These are phyloP conservation scores for Daktulosphaira vitifoliae DNA, from an alignment of 1,140 invertebrate genomes.

Conservation along the genomic window DNA sequence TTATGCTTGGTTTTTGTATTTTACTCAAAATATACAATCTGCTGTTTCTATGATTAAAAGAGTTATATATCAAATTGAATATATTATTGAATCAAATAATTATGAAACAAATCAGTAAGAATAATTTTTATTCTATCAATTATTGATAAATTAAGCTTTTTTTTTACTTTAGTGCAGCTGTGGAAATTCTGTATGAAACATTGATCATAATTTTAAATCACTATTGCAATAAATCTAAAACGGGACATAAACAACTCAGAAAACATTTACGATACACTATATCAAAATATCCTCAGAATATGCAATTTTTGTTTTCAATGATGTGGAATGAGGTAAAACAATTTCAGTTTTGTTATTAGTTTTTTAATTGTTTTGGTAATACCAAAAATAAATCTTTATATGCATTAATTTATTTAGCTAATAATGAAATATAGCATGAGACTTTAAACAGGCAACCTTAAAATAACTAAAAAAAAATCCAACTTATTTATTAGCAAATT, in stretches of 20 bases:
- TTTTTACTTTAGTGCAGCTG: constrained; percentile 5
- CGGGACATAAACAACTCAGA: constrained; percentile 17
- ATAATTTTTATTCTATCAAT: not conserved
- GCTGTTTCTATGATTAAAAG: constrained; percentile 43
- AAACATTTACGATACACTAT: constrained; percentile 1
- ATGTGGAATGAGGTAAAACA: constrained; percentile 24
- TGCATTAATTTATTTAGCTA: too few relatives aligned
- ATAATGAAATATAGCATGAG: too few relatives aligned
- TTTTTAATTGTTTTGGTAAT: too few relatives aligned
- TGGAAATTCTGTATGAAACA: constrained; percentile 23
- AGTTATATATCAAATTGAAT: constrained; percentile 36
- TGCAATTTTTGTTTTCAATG: constrained; percentile 30
- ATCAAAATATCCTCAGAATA: constrained; percentile 24
- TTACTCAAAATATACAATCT: constrained; percentile 41
- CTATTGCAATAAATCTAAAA: constrained; percentile 27
- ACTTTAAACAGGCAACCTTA: too few relatives aligned
- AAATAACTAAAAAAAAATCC: too few relatives aligned
- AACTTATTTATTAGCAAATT: too few relatives aligned
- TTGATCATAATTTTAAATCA: constrained; percentile 21
- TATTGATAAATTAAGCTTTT: not conserved
- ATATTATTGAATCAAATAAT: not conserved
- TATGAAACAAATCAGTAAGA: constrained; percentile 11
- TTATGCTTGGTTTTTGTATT: constrained; percentile 47
- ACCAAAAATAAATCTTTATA: too few relatives aligned
- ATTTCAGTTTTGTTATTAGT: too few relatives aligned